Evolutionary conservation across 1,140 invertebrate species (phyloP), one percentile per base, ranked within the genome.

Genomic region (Drosophila teissieri): DNA sequence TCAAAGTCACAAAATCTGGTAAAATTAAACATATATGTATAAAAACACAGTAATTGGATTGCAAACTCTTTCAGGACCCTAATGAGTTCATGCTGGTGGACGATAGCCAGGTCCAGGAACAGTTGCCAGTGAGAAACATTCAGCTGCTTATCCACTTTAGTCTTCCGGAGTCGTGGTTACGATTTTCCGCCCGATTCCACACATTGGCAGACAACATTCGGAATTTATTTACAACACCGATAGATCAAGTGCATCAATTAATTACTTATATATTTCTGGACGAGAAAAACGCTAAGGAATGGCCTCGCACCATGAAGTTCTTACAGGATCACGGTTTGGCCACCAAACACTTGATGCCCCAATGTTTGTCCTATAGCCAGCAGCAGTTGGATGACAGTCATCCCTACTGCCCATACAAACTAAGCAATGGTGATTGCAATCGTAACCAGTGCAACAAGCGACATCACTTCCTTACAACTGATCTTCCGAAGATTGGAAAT

Each of bases 101-200:
- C 17, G 83, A 88, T 48, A 46, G 6, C 1, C 14, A 5, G 11
- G 15, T 34, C 11, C 34, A n/a, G 10, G 10, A 44, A 1, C 12
- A 7, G 1, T 14, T 39, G 4, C 8, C 11, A 1, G 14, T 34
- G 1, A 45, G n/a, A 4, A 77, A 84, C 14, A 49, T 73, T 7
- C 62, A 89, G 12, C 37, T 80, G 0, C 17, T 88, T 15, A 24
- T 88, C 0, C 83, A 88, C 48, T 83, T 19, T 15, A 78, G 67
- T 12, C 17, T 89, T 4, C 76, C 83, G 1, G n/a, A 37, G 0
- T 49, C 46, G 1, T 89, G 83, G 83, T n/a, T 42, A 2, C 63
- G 51, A 44, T 84, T 88, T 49, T 24, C 27, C 1, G 1, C 34
- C 1, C 76, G 83, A 10, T 88, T 89, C n/a, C 57, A 55, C 12